Percentiles rank a stretch among this genome's conserved stretches.
Conservation (phyloP, 1,140 invertebrate species). For the Marisa cornuarietis region DNA sequence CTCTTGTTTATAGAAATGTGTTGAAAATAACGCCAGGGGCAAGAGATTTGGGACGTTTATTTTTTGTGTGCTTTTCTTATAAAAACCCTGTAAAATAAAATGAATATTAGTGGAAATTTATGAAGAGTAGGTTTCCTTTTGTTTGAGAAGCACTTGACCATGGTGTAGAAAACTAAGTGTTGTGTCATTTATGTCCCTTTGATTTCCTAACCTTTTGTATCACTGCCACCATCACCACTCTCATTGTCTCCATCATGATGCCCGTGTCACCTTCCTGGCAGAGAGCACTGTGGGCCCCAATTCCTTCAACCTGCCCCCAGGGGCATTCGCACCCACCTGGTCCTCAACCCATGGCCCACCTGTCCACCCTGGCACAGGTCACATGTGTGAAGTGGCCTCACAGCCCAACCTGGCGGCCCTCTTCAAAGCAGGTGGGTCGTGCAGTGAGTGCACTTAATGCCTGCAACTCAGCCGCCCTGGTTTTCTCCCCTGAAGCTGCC, state of each 20-base stretch:
- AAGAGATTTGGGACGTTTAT: too few relatives aligned
- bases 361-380: slow-evolving; percentile 17
- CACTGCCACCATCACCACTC: neutral
- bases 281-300: neutral
- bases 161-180: too few relatives aligned
- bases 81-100: too few relatives aligned
- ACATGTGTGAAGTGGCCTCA: slow-evolving; percentile 46
- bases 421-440: slow-evolving; percentile 44
- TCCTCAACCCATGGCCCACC: slow-evolving; percentile 21
- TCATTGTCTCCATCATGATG: slow-evolving; percentile 11
- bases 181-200: too few relatives aligned
- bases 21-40: too few relatives aligned
- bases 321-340: slow-evolving; percentile 15
- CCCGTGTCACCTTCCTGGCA: neutral
- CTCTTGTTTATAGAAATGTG: too few relatives aligned
- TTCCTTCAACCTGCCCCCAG: slow-evolving; percentile 7
- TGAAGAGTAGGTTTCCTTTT: too few relatives aligned
- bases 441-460: neutral
- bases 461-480: neutral
- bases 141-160: too few relatives aligned
- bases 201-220: too few relatives aligned
- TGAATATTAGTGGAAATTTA: too few relatives aligned
- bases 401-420: slow-evolving; percentile 48
- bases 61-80: too few relatives aligned
- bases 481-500: neutral